Evolutionary conservation across 2,888 invertebrate species (phyloP), one percentile per base, ranked within the genome.

Genomic region (Melinaea menophilus): DNA sequence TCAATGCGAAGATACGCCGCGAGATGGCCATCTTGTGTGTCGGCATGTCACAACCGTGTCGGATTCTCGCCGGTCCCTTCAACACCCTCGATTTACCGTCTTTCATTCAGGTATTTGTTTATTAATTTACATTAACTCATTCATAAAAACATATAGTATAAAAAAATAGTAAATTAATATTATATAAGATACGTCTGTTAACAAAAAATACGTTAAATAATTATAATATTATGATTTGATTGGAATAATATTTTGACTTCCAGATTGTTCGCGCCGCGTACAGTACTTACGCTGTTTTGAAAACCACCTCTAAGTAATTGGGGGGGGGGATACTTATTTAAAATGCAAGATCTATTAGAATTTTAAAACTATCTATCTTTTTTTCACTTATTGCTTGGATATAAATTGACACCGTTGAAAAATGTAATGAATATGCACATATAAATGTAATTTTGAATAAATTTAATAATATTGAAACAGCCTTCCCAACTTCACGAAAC

Each of bases 251-350:
- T 7, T 5, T 31, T 7, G 55, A 13, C 7, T 83, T 80, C 9
- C 82, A 88, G 88, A 78, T 87, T 7, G 69, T 88, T 4, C 81
- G 84, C 11, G 71, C 85, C 4, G 87, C 88, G 2, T 88, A 88
- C 67, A 87, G 86, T 65, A 86, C 79, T 63, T 87, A 85, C 55
- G 86, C 88, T 2, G 80, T 88, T 12, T 69, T 88, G 54, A 74
- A 80, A 4, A 68, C 68, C 56, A 68, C 65, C n/a, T 64, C 70
- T 9, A 41, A 41, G 2, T 41, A 9, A 41, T 41, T 9, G 1
- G 9, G 11, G 3, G 9, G 11, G 3, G 9, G 7, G 7, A 41
- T 22, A 22, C 22, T 22, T 12, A 60, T 62, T 55, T 68, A 58
- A 66, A 57, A 55, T 22, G 46, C 11, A 4, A 46, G n/a, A 12